Percentiles rank a stretch among this genome's conserved stretches.
These are phyloP conservation scores for Miichthys miiuy DNA, from an alignment of 2,797 vertebrate genomes.

Conservation along the genomic window DNA sequence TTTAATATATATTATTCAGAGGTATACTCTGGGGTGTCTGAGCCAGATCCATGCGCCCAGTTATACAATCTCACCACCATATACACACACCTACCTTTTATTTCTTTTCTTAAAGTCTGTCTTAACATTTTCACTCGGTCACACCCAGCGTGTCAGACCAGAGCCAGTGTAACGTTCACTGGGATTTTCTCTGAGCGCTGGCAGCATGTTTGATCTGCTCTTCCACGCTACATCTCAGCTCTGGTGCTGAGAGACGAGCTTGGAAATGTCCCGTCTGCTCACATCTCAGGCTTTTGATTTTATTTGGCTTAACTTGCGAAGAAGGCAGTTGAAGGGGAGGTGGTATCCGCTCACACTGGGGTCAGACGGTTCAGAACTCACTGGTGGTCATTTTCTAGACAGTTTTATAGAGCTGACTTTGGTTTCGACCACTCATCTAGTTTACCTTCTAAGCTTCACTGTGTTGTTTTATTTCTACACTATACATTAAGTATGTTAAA, in stretches of 20 bases:
- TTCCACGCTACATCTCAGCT: conserved; percentile 39
- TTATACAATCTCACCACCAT: neutral
- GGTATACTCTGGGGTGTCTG: neutral
- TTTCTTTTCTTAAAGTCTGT: conserved; percentile 21
- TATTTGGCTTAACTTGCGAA: conserved; percentile 34
- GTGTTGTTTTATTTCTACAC: neutral
- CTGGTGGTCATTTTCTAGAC: neutral
- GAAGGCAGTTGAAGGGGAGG: conserved; percentile 13
- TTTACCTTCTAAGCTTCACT: neutral
- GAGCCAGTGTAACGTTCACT: conserved; percentile 38
- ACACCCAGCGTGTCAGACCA: conserved; percentile 17
- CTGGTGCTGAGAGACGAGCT: conserved; percentile 52
- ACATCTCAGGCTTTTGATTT: conserved; percentile 46
- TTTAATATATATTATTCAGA: neutral
- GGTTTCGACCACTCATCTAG: neutral
- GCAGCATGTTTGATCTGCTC: conserved; percentile 42
- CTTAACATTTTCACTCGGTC: conserved; percentile 4
- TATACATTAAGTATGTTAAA: neutral
- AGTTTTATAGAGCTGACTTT: conserved; percentile 10
- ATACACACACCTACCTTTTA: conserved; percentile 14
- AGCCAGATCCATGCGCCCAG: neutral
- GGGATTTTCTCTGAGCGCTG: conserved; percentile 36
- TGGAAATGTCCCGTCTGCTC: conserved; percentile 42
- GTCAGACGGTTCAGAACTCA: conserved; percentile 39
- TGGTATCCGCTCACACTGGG: neutral